Evolutionary conservation across 1,140 invertebrate genomes (phyloP), one percentile per base, ranked within the genome.

Genomic region (Gonatopus flavifemur): DNA sequence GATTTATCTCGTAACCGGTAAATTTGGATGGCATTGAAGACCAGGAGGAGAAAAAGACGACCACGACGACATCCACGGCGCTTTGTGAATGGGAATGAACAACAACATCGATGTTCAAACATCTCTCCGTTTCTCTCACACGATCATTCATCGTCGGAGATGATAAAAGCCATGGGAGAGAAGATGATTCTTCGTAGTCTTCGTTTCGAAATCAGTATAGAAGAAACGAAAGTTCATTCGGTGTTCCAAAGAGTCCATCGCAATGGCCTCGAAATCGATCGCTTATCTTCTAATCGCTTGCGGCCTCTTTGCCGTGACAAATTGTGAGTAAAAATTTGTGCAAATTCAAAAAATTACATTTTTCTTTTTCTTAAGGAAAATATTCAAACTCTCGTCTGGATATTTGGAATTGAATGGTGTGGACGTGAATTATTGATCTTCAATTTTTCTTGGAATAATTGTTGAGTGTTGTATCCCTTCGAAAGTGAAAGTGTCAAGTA

Each of bases 121-220:
- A 22, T 39, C 9, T 28, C 8, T 36, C 4, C 21, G 24, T 19
- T 45, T 22, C 16, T 8, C 35, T 37, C 25, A 12, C 25, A 28
- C 25, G 25, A 28, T 37, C 13, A 6, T 4, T 13, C 15, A 24
- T 16, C 33, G 24, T 24, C 45, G 16, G 44, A 72, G 69, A 59
- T 73, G 59, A 72, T 73, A 74, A 74, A 74, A 74, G 68, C 56
- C 57, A 40, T 54, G 37, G 40, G 57, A 52, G 52, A 54, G 46
- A 52, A 59, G 46, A 37, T 58, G 49, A 38, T 49, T 51, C 44
- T 51, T 61, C 60, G 53, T 67, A 72, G 70, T 72, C 57, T 42
- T 49, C 39, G 37, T 55, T 68, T 69, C 44, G 59, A 55, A 54
- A 62, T 59, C 56, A 56, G 40, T 7, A 36, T 25, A 40, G 43